Evolutionary conservation across 2,888 invertebrate genomes (phyloP).

Genomic region (Cheilosia pagana): DNA sequence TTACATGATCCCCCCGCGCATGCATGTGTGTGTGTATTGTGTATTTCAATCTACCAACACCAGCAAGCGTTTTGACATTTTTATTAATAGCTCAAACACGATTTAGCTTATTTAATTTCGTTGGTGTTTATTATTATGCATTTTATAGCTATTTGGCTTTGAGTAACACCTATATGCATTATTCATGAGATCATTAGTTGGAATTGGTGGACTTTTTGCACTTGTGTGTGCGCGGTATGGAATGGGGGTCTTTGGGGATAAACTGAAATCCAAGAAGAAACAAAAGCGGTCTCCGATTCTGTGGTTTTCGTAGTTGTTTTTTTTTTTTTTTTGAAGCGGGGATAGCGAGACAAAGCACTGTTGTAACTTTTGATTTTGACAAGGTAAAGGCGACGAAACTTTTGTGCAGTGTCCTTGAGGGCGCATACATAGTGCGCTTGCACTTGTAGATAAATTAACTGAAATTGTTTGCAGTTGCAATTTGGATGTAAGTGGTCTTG

Average conservation of each 20-base stretch:
- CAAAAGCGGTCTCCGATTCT: not conserved
- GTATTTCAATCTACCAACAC: conserved; percentile 9
- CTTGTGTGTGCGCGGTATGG: conserved; percentile 15
- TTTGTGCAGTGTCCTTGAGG: conserved; percentile 62
- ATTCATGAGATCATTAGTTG: conserved; percentile 67
- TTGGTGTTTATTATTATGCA: conserved; percentile 70
- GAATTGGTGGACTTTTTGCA: conserved; percentile 53
- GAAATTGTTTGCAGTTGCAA: conserved; percentile 49
- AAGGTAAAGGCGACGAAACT: conserved; percentile 69
- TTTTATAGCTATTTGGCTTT: conserved; percentile 64
- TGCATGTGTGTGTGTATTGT: not conserved
- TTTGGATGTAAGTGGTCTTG: conserved; percentile 25
- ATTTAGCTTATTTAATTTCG: conserved; percentile 72
- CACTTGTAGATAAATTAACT: conserved; percentile 54
- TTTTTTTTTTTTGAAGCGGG: not conserved
- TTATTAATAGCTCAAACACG: conserved; percentile 73
- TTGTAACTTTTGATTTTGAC: conserved; percentile 31
- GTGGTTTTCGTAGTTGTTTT: not conserved
- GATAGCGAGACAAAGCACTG: conserved; percentile 11
- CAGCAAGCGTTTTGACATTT: conserved; percentile 61
- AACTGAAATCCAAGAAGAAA: conserved; percentile 29
- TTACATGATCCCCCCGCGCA: conserved; percentile 59
- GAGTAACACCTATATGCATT: conserved; percentile 58
- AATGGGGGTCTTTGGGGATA: too few species aligned
- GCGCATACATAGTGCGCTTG: conserved; percentile 52